Percentiles rank a stretch among this genome's conserved stretches.
Evolutionary conservation across 2,113 vertebrate species (phyloP).

Genomic region (Bucco capensis): DNA sequence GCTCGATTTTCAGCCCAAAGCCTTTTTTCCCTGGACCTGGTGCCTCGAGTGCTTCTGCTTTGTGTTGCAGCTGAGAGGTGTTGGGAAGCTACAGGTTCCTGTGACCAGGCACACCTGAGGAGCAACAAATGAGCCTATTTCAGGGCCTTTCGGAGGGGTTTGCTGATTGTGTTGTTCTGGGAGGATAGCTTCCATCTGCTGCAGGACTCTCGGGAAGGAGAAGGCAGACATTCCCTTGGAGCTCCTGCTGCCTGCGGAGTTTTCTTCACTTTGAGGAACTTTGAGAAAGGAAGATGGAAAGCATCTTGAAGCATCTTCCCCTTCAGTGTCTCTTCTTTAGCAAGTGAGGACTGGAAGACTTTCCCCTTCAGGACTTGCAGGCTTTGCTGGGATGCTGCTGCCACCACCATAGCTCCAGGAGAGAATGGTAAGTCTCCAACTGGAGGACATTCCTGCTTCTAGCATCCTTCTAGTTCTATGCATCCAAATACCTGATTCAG

Average conservation of each 20-base stretch:
- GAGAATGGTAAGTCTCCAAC: background rate
- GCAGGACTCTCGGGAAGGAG: background rate
- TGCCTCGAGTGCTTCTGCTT: background rate
- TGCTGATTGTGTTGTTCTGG: background rate
- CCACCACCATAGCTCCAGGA: background rate
- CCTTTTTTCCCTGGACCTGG: background rate
- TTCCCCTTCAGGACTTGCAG: background rate
- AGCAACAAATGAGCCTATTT: background rate
- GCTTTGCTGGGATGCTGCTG: background rate
- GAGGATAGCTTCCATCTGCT: background rate
- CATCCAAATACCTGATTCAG: background rate
- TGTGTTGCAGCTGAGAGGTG: background rate
- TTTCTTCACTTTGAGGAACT: background rate
- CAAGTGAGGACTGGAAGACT: background rate
- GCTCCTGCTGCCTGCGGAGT: background rate
- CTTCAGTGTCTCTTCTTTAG: background rate
- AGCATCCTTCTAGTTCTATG: too few species aligned
- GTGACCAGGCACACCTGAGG: rapidly evolving
- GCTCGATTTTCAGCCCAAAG: background rate
- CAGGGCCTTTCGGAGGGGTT: background rate
- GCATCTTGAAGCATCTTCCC: too few species aligned
- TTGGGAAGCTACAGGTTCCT: background rate
- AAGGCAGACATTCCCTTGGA: background rate
- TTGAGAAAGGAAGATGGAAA: background rate
- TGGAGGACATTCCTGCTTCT: background rate